Evolutionary conservation across 1,140 invertebrate species (phyloP), one percentile per base, ranked within the genome.

Genomic region (Drosophila kanapiae): DNA sequence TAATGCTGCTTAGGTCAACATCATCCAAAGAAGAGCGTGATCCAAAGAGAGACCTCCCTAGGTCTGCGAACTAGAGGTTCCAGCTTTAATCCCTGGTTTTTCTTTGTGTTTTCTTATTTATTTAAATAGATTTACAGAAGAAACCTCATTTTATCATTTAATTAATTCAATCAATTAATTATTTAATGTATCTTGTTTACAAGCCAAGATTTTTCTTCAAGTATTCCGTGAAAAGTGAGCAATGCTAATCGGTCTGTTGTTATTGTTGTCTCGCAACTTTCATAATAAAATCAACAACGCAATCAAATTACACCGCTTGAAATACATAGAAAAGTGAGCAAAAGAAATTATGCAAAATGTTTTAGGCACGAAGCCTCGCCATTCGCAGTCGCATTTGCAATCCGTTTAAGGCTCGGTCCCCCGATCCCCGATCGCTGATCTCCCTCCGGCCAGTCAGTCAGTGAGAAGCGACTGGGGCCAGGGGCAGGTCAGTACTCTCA

Each of bases 211-310:
- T 43, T 60, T n/a, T 37, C 29, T 9, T 35, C 31, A 33, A 38
- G 63, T 63, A 35, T 16, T 38, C 33, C 11, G 14, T 43, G 31
- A 68, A 70, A 70, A 67, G 53, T 57, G 49, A 6, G 18, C 43
- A 48, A 49, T 72, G 68, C 51, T 71, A 72, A 72, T 72, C 69
- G 37, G 43, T 5, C 56, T 29, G 64, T 75, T 78, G 63, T 82
- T 77, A 23, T 62, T 45, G 67, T 65, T 71, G 75, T 51, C 70
- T 78, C 43, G 61, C 80, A 80, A 87, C 83, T 87, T 87, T 87
- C 83, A 87, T 87, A 87, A 82, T 81, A 71, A 79, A 86, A 75
- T 85, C 78, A 78, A 68, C 81, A 75, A 85, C 65, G 82, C 72
- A 71, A 85, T 82, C 69, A 80, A 85, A 85, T 80, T 78, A 48